Evolutionary conservation across 2,797 vertebrate species (phyloP).

Genomic region (Oreochromis grahami): DNA sequence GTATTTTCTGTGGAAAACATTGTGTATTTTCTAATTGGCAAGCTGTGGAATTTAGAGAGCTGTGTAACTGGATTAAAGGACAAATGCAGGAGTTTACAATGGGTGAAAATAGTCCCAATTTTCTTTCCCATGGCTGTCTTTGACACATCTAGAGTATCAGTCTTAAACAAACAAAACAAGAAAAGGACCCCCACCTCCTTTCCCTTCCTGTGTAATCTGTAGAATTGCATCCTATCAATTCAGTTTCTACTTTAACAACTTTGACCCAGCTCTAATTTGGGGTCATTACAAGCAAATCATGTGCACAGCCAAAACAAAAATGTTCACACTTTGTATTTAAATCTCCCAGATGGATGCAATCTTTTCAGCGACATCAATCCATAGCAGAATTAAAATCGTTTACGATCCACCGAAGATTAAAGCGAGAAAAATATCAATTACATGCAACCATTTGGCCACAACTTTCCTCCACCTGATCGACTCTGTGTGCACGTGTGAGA

Average conservation of each 20-base stretch:
- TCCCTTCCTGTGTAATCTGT: constrained; percentile 1
- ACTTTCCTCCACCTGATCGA: constrained; percentile 6
- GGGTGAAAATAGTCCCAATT: constrained; percentile 16
- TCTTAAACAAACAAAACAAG: not conserved
- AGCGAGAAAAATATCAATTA: not conserved
- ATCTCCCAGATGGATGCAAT: constrained; percentile 23
- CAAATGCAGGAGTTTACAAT: constrained; percentile 1
- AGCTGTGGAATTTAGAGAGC: constrained; percentile 11
- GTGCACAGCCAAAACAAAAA: constrained; percentile 41
- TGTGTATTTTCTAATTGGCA: constrained; percentile 24
- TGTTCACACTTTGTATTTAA: constrained; percentile 33
- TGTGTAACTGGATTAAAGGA: constrained; percentile 33
- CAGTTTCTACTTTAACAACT: constrained; percentile 32
- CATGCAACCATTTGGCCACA: not conserved
- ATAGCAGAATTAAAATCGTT: constrained; percentile 18
- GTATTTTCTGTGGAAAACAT: constrained; percentile 52
- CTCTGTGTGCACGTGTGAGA: not conserved
- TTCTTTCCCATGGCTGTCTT: constrained; percentile 23
- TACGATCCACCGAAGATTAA: constrained; percentile 27
- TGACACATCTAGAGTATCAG: not conserved
- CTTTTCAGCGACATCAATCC: constrained; percentile 41
- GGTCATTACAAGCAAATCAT: constrained; percentile 39
- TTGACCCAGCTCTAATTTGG: constrained; percentile 33
- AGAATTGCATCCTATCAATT: not conserved
- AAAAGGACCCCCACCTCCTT: not conserved